Evolutionary conservation across 2,888 invertebrate genomes (phyloP), one percentile per base, ranked within the genome.

Genomic region (Encarsia formosa): DNA sequence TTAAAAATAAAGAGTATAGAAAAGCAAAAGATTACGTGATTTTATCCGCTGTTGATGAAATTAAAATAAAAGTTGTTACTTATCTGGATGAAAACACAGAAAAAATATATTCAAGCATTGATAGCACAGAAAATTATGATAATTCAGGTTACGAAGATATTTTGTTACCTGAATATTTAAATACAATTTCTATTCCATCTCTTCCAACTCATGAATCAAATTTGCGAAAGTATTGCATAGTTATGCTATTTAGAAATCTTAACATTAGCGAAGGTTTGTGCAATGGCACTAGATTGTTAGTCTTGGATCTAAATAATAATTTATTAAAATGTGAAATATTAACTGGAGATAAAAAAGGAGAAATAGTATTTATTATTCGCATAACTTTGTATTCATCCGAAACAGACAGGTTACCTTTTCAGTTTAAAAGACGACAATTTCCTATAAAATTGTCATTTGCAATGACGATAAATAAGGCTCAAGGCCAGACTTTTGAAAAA

Each of bases 201-300:
- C 43, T 61, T 19, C 55, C 53, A 15, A 58, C 56, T 3, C 48
- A 60, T 44, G 54, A 57, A 56, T 49, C 43, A 37, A 18, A 43
- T 15, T 51, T 59, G 24, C 49, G 57, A 19, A 34, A 46, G n/a
- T 35, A 53, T 52, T 37, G 41, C 26, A 42, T 59, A 13, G 46
- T 61, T 2, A 59, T 61, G 58, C 44, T 59, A 2, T 53, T 61
- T 9, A 18, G 58, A 45, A 57, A 59, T 52, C 42, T 59, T 3
- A 58, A 50, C 41, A 56, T 59, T 11, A 42, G 18, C n/a, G 53
- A 61, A 58, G 55, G 59, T 32, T 37, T 61, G 15, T 57, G 55
- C 24, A 59, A 59, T 41, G 55, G 57, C 26, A 60, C 55, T 0
- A 42, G 43, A 38, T 19, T 43, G n/a, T 29, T 47, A 20, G 9